Evolutionary conservation across 2,113 vertebrate genomes (phyloP).

Genomic region (Rafetus swinhoei): DNA sequence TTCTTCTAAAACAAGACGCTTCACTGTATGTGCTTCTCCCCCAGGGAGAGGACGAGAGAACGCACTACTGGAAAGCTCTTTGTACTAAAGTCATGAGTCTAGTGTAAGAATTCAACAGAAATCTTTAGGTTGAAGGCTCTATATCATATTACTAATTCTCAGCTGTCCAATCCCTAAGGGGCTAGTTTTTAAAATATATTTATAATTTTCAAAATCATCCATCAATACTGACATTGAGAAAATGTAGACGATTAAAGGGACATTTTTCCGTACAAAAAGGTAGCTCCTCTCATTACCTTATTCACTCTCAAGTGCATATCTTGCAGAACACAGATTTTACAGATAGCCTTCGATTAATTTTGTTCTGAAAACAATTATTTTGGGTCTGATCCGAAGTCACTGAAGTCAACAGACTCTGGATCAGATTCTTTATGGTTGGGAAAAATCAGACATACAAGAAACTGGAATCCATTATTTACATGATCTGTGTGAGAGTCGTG

Average conservation of each 20-base stretch:
- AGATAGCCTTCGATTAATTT: neutral
- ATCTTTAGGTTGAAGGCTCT: neutral
- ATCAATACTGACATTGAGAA: too few relatives aligned
- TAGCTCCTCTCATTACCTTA: too few relatives aligned
- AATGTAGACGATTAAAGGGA: too few relatives aligned
- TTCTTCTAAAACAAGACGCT: neutral
- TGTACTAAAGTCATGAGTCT: neutral
- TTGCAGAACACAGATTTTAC: neutral
- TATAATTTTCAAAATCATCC: neutral
- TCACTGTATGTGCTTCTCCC: neutral
- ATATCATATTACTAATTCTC: neutral
- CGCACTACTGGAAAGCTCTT: neutral
- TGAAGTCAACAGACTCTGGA: neutral
- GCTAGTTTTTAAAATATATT: neutral
- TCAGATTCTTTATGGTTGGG: neutral
- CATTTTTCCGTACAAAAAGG: too few relatives aligned
- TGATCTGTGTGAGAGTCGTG: neutral
- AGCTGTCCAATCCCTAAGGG: neutral
- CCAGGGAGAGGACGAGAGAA: neutral
- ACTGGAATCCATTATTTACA: neutral
- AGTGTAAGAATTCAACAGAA: neutral
- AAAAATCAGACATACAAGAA: neutral
- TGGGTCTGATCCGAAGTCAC: neutral
- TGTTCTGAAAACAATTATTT: neutral
- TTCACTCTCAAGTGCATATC: neutral